Conservation (phyloP, 2,113 vertebrate genomes). For the Thymallus thymallus region DNA sequence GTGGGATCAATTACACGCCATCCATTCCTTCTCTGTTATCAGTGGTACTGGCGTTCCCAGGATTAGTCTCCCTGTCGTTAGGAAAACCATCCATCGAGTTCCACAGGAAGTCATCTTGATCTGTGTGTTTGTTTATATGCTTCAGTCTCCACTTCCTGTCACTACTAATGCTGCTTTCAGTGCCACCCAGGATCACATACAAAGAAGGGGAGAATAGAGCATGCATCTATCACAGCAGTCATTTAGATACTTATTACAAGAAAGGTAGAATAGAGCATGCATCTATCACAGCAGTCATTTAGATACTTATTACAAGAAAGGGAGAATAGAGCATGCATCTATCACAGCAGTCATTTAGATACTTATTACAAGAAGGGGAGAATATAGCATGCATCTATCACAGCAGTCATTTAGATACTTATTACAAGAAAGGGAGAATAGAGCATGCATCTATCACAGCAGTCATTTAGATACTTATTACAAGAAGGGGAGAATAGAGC, state of each 20-base stretch:
- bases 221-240: neutral
- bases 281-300: too few relatives aligned
- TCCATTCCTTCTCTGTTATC: slow-evolving; percentile 42
- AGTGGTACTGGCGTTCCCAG: slow-evolving; percentile 38
- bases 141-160: slow-evolving; percentile 58
- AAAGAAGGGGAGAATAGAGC: neutral
- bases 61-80: slow-evolving; percentile 14
- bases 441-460: too few relatives aligned
- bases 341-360: too few relatives aligned
- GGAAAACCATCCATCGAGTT: slow-evolving; percentile 11
- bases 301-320: too few relatives aligned
- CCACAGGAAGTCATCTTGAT: slow-evolving; percentile 56
- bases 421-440: too few relatives aligned
- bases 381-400: neutral
- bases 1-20: slow-evolving; percentile 56
- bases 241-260: too few relatives aligned
- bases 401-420: too few relatives aligned
- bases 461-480: too few relatives aligned
- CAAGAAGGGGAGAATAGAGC: neutral
- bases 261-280: too few relatives aligned
- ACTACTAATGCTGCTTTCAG: slow-evolving; percentile 25
- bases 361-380: neutral
- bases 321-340: too few relatives aligned
- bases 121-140: slow-evolving; percentile 54
- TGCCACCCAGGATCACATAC: slow-evolving; percentile 25